Evolutionary conservation across 2,888 invertebrate genomes (phyloP).

Genomic region (Laothoe populi): DNA sequence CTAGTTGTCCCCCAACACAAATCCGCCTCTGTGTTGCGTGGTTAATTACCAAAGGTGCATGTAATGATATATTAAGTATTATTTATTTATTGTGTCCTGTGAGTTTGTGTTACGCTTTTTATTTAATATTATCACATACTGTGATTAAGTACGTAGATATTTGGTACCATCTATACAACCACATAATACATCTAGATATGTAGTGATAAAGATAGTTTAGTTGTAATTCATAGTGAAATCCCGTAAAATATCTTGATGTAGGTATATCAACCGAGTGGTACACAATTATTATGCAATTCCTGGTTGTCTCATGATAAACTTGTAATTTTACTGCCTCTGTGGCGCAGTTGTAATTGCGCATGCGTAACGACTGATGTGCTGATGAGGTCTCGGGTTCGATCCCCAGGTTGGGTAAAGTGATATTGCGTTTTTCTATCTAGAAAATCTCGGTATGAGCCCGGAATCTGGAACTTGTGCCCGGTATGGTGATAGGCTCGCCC

Average conservation of each 20-base stretch:
- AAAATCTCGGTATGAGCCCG: no score
- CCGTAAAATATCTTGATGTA: constrained; percentile 1
- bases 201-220: constrained; percentile 1
- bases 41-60: constrained; percentile 38
- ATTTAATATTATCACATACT: constrained; percentile 53
- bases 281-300: no score
- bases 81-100: constrained; percentile 85
- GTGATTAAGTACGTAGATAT: constrained; percentile 44
- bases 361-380: no score
- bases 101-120: constrained; percentile 86
- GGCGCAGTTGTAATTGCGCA: no score
- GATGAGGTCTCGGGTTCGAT: no score
- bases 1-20: neutral
- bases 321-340: no score
- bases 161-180: constrained; percentile 23
- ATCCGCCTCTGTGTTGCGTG: constrained; percentile 28
- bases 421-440: no score
- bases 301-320: no score
- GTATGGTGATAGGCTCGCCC: no score
- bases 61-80: constrained; percentile 52
- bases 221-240: constrained; percentile 10
- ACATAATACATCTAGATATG: constrained; percentile 4
- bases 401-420: no score
- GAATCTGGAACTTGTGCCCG: no score
- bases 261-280: neutral